phyloP scores from a whole-genome alignment of 2,888 invertebrate species.

The Julus scandinavius region DNA sequence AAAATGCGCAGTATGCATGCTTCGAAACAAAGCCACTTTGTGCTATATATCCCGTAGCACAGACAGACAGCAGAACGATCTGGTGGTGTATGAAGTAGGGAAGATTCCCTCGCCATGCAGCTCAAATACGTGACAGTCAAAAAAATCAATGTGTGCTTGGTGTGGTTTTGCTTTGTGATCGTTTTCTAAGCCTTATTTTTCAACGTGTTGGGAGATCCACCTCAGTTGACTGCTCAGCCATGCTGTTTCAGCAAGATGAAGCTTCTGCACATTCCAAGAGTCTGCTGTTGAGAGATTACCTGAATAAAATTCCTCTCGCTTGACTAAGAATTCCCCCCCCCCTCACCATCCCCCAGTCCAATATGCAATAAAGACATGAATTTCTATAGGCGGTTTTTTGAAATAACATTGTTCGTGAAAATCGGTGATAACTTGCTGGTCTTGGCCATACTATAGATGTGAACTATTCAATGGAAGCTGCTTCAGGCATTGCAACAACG shows the following conservation, averaged over 20 bases:
- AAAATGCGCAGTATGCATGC: not conserved
- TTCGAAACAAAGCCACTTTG: constrained; percentile 1
- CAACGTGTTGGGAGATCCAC: not conserved
- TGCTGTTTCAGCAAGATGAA: constrained; percentile 34
- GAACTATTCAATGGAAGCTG: not conserved
- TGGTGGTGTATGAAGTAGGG: not conserved
- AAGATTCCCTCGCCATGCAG: constrained; percentile 13
- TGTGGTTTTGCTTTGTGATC: constrained; percentile 1
- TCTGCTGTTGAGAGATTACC: constrained; percentile 30
- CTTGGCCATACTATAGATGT: not conserved
- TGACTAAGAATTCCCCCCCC: not conserved
- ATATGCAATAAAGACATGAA: constrained; percentile 42
- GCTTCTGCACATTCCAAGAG: not conserved
- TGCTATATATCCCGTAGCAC: not conserved
- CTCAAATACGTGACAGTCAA: not conserved
- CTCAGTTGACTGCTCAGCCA: not conserved
- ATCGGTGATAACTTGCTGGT: not conserved
- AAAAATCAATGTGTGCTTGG: constrained; percentile 25
- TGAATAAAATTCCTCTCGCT: not conserved
- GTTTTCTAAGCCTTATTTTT: constrained; percentile 10
- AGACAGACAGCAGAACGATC: not conserved
- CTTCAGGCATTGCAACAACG: not conserved
- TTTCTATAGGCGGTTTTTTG: not conserved
- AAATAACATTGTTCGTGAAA: not conserved
- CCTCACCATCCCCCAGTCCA: not conserved